Conservation (phyloP, 2,888 invertebrate species). For the Metacarcinus magister region DNA sequence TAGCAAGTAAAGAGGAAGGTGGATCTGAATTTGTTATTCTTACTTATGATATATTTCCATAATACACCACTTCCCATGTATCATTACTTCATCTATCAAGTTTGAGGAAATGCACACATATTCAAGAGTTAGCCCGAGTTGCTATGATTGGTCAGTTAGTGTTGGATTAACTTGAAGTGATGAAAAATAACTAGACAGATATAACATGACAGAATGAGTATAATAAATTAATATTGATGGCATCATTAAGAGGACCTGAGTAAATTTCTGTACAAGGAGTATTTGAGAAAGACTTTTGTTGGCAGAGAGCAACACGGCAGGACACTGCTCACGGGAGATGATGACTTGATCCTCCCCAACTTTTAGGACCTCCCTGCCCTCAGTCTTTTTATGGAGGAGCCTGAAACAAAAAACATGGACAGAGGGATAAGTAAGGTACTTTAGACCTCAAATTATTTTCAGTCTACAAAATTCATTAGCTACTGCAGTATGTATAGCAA, state of each 20-base stretch:
- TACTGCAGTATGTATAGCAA: too few relatives aligned
- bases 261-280: slow-evolving; percentile 58
- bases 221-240: neutral
- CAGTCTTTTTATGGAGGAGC: slow-evolving; percentile 42
- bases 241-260: slow-evolving; percentile 32
- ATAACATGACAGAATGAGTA: neutral
- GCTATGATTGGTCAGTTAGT: neutral
- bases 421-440: neutral
- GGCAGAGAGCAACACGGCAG: slow-evolving; percentile 45
- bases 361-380: neutral
- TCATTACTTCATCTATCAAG: too few relatives aligned
- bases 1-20: too few relatives aligned
- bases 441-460: too few relatives aligned
- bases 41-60: too few relatives aligned
- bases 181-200: neutral
- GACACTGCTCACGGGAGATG: slow-evolving; percentile 50
- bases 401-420: neutral
- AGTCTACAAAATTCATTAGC: too few relatives aligned
- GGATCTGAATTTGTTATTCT: too few relatives aligned
- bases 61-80: too few relatives aligned
- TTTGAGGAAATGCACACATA: neutral
- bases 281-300: slow-evolving; percentile 58
- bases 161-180: neutral
- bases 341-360: slow-evolving; percentile 42
- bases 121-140: neutral